Conservation (phyloP, 2,797 vertebrate genomes). For the Schizothorax lantsangensis region DNA sequence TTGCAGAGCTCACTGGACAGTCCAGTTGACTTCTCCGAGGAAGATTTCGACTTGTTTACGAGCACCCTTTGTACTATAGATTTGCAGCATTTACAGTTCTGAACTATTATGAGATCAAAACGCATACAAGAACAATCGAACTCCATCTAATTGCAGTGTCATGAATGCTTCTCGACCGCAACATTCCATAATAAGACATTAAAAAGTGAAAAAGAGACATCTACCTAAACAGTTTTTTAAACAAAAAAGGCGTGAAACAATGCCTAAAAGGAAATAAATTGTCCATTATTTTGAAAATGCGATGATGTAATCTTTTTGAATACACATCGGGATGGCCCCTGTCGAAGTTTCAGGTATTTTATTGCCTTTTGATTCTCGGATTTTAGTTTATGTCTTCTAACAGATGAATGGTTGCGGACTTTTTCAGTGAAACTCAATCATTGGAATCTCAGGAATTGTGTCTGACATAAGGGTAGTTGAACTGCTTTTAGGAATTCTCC, state of each 20-base stretch:
- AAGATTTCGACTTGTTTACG: slow-evolving; percentile 93
- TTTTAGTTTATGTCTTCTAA: slow-evolving; percentile 56
- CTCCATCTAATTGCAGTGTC: slow-evolving; percentile 52
- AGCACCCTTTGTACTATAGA: slow-evolving; percentile 94
- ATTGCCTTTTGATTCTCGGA: slow-evolving; percentile 66
- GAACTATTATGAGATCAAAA: slow-evolving; percentile 42
- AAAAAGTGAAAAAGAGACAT: slow-evolving; percentile 57
- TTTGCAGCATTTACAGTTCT: slow-evolving; percentile 86
- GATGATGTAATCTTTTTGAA: slow-evolving; percentile 60
- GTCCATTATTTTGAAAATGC: slow-evolving; percentile 58
- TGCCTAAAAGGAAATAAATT: slow-evolving; percentile 50
- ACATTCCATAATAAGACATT: slow-evolving; percentile 73
- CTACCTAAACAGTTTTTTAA: slow-evolving; percentile 58
- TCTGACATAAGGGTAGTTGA: slow-evolving; percentile 74
- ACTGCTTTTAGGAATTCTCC: slow-evolving; percentile 81
- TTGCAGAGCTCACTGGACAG: slow-evolving; percentile 85
- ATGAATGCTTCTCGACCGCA: slow-evolving; percentile 64
- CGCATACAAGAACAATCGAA: slow-evolving; percentile 53
- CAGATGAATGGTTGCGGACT: slow-evolving; percentile 53
- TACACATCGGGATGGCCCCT: slow-evolving; percentile 68
- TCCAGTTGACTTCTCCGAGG: slow-evolving; percentile 90
- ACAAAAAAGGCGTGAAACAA: slow-evolving; percentile 46
- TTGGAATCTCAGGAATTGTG: slow-evolving; percentile 82
- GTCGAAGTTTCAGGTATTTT: slow-evolving; percentile 79
- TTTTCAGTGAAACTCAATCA: slow-evolving; percentile 77